These are phyloP conservation scores for Dromococcyx pavoninus DNA, from an alignment of 2,797 vertebrate species.

Conservation along the genomic window DNA sequence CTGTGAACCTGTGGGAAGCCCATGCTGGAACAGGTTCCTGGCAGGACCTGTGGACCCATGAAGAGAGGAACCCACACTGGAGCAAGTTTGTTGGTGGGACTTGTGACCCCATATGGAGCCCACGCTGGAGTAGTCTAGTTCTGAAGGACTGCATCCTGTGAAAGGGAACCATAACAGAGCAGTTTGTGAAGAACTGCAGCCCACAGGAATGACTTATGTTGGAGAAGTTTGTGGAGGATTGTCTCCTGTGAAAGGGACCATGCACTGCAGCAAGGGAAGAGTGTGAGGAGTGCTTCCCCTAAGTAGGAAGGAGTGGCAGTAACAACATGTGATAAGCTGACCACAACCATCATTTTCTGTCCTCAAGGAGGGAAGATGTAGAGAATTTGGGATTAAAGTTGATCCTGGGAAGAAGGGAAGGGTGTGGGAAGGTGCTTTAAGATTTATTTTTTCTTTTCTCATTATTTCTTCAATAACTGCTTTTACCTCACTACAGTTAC, in stretches of 20 bases:
- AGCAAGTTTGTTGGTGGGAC: too few relatives aligned
- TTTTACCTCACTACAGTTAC: background rate
- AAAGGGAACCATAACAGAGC: background rate
- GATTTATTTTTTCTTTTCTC: background rate
- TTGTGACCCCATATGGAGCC: too few relatives aligned
- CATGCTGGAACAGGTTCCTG: background rate
- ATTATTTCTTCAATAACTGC: background rate
- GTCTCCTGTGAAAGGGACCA: too few relatives aligned
- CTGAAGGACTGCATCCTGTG: background rate
- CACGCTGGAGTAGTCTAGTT: background rate
- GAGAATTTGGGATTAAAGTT: background rate
- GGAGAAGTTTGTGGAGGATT: background rate
- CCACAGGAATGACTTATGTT: too few relatives aligned
- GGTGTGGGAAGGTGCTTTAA: background rate
- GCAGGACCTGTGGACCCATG: background rate
- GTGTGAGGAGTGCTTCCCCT: background rate
- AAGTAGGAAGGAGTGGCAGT: background rate
- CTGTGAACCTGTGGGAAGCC: background rate
- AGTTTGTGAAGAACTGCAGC: background rate
- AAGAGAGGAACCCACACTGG: background rate
- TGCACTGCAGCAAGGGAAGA: background rate
- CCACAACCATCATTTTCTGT: background rate
- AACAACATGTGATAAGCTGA: background rate
- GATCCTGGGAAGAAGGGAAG: background rate
- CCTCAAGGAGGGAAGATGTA: background rate